A percentile compares a stretch with the other conserved stretches of the same genome.
These are phyloP conservation scores for Watsonalla binaria DNA, from an alignment of 2,888 invertebrate genomes.

Conservation along the genomic window DNA sequence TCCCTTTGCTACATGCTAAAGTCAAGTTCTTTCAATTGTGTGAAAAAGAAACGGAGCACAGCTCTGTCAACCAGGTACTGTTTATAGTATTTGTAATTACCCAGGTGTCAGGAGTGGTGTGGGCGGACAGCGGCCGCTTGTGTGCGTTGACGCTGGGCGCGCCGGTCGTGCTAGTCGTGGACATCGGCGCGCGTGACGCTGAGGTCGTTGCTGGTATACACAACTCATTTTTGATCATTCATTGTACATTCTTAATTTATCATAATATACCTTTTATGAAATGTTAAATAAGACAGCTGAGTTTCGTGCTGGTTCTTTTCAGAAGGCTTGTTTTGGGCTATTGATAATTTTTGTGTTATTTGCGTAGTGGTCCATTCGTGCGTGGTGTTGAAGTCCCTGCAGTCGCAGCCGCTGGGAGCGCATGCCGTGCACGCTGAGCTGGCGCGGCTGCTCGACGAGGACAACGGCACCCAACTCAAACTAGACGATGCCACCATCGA, in stretches of 20 bases:
- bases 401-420: slow-evolving; percentile 88
- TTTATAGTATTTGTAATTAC: not conserved
- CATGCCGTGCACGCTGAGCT: slow-evolving; percentile 84
- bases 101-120: slow-evolving; percentile 84
- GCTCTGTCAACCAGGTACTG: too few species aligned
- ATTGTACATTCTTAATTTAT: too few species aligned
- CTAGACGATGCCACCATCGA: slow-evolving; percentile 81
- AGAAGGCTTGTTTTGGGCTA: too few species aligned
- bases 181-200: slow-evolving; percentile 92
- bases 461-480: slow-evolving; percentile 61
- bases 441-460: slow-evolving; percentile 60
- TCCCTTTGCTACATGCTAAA: too few species aligned
- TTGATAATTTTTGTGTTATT: not conserved
- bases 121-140: slow-evolving; percentile 92
- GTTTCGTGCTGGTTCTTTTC: too few species aligned
- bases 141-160: slow-evolving; percentile 90
- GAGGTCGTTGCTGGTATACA: slow-evolving; percentile 63
- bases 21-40: too few species aligned
- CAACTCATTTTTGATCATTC: too few species aligned
- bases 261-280: too few species aligned
- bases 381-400: slow-evolving; percentile 90
- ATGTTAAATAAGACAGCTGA: too few species aligned
- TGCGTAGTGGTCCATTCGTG: slow-evolving; percentile 89
- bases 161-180: slow-evolving; percentile 86
- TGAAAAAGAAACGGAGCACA: too few species aligned